These are phyloP conservation scores for Sebastiscus tertius DNA, from an alignment of 2,797 vertebrate genomes.

Conservation along the genomic window DNA sequence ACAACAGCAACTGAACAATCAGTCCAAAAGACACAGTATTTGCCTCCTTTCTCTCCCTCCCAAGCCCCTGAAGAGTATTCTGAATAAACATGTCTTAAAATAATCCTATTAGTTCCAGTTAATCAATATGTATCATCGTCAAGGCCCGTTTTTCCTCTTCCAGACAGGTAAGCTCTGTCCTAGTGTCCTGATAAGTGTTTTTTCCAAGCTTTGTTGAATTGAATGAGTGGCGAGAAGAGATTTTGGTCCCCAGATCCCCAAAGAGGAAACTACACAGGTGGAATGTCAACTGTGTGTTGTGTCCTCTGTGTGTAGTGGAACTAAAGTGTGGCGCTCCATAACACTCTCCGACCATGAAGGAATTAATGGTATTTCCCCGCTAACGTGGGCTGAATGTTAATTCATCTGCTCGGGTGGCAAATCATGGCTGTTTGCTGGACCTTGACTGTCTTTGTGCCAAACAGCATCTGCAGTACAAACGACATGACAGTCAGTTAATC, in stretches of 20 bases:
- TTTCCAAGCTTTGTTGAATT: neutral
- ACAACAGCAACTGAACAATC: slow-evolving; percentile 4
- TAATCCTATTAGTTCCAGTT: slow-evolving; percentile 35
- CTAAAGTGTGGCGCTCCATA: slow-evolving; percentile 7
- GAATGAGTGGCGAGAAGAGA: slow-evolving; percentile 23
- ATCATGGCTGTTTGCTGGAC: slow-evolving; percentile 38
- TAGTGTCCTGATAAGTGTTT: neutral
- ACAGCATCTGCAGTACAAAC: slow-evolving; percentile 31
- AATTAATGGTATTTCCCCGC: slow-evolving; percentile 32
- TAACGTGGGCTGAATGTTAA: slow-evolving; percentile 47
- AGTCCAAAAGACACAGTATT: neutral
- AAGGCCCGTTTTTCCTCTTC: neutral
- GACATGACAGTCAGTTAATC: slow-evolving; percentile 38
- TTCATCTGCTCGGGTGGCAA: neutral
- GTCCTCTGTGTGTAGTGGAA: slow-evolving; percentile 26
- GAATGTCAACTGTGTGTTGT: slow-evolving; percentile 33
- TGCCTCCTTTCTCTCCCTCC: neutral
- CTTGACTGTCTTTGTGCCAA: slow-evolving; percentile 35
- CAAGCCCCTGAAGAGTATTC: neutral
- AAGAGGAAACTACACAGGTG: slow-evolving; percentile 23
- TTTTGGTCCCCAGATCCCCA: slow-evolving; percentile 31
- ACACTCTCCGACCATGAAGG: neutral
- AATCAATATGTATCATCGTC: slow-evolving; percentile 21
- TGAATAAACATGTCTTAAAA: slow-evolving; percentile 16
- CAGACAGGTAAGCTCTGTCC: slow-evolving; percentile 15